Percentiles rank a stretch among this genome's conserved stretches.
Conservation (phyloP, 2,888 invertebrate genomes). For the Tachina grossa region DNA sequence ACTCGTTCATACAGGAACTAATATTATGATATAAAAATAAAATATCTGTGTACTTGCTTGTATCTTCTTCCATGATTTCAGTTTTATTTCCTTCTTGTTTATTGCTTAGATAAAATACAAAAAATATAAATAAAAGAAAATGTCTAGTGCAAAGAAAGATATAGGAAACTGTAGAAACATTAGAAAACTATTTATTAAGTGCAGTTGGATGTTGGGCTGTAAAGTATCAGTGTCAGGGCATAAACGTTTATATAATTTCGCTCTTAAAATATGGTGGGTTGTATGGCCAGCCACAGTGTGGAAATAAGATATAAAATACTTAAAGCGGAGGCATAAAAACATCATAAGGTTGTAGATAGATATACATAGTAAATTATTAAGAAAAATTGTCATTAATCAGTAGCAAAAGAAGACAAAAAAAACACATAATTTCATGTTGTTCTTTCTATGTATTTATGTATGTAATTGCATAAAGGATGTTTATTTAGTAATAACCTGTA, state of each 20-base stretch:
- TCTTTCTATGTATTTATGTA: conserved; percentile 20
- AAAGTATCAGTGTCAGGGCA: conserved; percentile 13
- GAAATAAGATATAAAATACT: not conserved
- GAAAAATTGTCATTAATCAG: conserved; percentile 42
- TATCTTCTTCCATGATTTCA: conserved; percentile 26
- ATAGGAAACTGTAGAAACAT: conserved; percentile 65
- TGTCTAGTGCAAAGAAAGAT: conserved; percentile 6
- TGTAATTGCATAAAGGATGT: conserved; percentile 30
- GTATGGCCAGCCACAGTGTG: not conserved
- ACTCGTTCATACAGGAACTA: not conserved
- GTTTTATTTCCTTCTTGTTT: conserved; percentile 48
- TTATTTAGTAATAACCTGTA: conserved; percentile 10
- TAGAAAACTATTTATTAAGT: conserved; percentile 62
- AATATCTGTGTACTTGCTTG: not conserved
- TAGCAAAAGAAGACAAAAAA: not conserved
- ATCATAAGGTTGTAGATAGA: conserved; percentile 45
- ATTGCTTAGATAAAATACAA: conserved; percentile 8
- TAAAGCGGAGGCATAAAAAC: conserved; percentile 25
- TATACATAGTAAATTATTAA: conserved; percentile 41
- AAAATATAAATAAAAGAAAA: not conserved
- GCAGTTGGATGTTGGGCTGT: conserved; percentile 23
- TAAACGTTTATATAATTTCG: not conserved
- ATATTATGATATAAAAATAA: not conserved
- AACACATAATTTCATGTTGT: conserved; percentile 10
- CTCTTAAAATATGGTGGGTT: conserved; percentile 26